Percentiles rank a stretch among this genome's conserved stretches.
These are phyloP conservation scores for Drosophila triauraria DNA, from an alignment of 1,140 invertebrate species.

Conservation along the genomic window DNA sequence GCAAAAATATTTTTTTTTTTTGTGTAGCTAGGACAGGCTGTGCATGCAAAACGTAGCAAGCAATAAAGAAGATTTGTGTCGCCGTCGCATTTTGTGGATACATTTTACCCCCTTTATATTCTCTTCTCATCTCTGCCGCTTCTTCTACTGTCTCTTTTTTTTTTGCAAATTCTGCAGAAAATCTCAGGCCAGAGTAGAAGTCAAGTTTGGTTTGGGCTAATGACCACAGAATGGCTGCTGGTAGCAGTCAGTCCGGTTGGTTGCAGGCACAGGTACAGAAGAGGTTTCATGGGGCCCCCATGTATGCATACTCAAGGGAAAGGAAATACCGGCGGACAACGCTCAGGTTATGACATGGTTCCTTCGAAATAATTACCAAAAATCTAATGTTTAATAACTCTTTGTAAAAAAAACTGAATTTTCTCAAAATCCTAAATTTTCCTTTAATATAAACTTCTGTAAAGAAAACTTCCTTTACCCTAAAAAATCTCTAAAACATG, in stretches of 20 bases:
- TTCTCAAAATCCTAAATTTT: no score
- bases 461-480: no score
- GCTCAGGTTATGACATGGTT: conserved; percentile 17
- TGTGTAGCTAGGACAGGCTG: conserved; percentile 29
- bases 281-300: conserved; percentile 41
- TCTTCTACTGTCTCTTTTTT: conserved; percentile 22
- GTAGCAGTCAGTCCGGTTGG: conserved; percentile 65
- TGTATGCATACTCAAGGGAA: conserved; percentile 6
- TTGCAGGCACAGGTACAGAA: conserved; percentile 7
- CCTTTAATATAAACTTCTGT: no score
- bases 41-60: conserved; percentile 73
- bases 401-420: not conserved
- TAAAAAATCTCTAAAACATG: no score
- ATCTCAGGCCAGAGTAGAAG: conserved; percentile 65
- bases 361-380: not conserved
- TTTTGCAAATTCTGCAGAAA: conserved; percentile 76
- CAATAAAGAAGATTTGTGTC: conserved; percentile 82
- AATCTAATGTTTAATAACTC: not conserved
- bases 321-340: not conserved
- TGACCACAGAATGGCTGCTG: conserved; percentile 80
- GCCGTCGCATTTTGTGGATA: conserved; percentile 75
- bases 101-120: conserved; percentile 46
- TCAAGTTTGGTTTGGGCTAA: conserved; percentile 81
- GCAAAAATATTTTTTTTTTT: not conserved
- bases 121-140: conserved; percentile 21